Base-by-base conservation (phyloP, 2,888 invertebrate species). In the Lydus trimaculatus region DNA sequence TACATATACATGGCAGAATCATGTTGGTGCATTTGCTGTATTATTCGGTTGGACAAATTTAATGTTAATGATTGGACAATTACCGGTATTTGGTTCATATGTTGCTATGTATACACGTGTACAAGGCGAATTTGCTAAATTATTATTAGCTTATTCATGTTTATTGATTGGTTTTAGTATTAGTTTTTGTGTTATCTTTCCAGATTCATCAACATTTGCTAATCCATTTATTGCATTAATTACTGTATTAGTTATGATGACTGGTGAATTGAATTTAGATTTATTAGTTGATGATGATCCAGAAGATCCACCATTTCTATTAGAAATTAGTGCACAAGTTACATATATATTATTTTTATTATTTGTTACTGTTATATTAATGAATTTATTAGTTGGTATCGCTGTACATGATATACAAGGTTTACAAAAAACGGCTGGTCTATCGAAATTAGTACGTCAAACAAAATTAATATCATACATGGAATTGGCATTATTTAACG, bases 81-180 rank as follows among this genome's bases (percentile, higher is more conserved):
- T 96, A 48, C 96, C 96, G 0, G 90, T 94, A 62, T 94, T 96
- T 80, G 96, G 95, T 20, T 93, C 95, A 0, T 96, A 96, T 80
- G 95, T 96, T 4, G 95, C 95, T 0, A 95, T 95, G 95, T 95
- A 94, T 77, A 94, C 94, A 1, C 91, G 93, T 84, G 94, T 95
- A 0, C 94, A 94, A 81, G 94, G 92, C 60, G 95, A 95, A 86
- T 95, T 95, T 76, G 93, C 94, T 8, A 94, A 95, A 81, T 86
- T 95, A n/a, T 88, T 95, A 62, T 88, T 94, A 85, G 95, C 95
- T 0, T 95, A 95, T 81, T 93, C 93, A 0, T 95, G 95, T 79
- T 89, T 95, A 72, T 84, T 95, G 39, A 92, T 95, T 39, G 95
- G 95, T 0, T 95, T 95, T 79, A 94, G 94, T 0, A 92, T 95